Percentiles rank a stretch among this genome's conserved stretches.
Evolutionary conservation across 2,888 invertebrate genomes (phyloP).

Genomic region (Serrognathus titanus): DNA sequence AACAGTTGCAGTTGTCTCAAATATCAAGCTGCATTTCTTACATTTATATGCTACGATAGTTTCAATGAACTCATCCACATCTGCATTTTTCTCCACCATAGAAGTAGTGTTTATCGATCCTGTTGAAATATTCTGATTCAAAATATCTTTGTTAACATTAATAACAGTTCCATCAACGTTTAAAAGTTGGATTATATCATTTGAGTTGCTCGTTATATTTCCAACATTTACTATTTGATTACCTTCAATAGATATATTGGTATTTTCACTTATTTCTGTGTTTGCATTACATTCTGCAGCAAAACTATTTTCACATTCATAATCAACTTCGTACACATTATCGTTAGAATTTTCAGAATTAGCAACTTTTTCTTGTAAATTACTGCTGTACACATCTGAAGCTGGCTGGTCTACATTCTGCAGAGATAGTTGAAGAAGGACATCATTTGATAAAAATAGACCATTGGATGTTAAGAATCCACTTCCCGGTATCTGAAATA

Average conservation of each 20-base stretch:
- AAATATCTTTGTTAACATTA: constrained; percentile 24
- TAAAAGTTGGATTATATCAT: constrained; percentile 33
- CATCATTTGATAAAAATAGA: constrained; percentile 33
- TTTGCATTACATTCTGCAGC: neutral
- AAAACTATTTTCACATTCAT: neutral
- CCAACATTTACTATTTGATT: constrained; percentile 5
- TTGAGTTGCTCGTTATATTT: neutral
- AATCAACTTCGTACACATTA: constrained; percentile 12
- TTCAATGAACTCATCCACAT: constrained; percentile 33
- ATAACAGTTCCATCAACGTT: constrained; percentile 33
- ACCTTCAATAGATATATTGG: neutral
- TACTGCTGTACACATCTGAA: neutral
- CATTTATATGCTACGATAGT: constrained; percentile 42
- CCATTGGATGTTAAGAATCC: constrained; percentile 31
- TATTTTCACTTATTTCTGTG: neutral
- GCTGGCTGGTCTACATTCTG: constrained; percentile 15
- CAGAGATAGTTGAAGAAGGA: constrained; percentile 29
- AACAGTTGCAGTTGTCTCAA: constrained; percentile 38
- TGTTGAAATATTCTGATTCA: constrained; percentile 17
- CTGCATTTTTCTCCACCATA: neutral
- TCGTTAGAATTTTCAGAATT: constrained; percentile 6
- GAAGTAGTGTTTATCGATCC: neutral
- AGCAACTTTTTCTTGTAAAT: neutral
- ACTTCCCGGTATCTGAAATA: constrained; percentile 30
- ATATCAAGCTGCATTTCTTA: constrained; percentile 40